These are phyloP conservation scores for Diuraphis noxia DNA, from an alignment of 1,140 invertebrate species.

Conservation along the genomic window DNA sequence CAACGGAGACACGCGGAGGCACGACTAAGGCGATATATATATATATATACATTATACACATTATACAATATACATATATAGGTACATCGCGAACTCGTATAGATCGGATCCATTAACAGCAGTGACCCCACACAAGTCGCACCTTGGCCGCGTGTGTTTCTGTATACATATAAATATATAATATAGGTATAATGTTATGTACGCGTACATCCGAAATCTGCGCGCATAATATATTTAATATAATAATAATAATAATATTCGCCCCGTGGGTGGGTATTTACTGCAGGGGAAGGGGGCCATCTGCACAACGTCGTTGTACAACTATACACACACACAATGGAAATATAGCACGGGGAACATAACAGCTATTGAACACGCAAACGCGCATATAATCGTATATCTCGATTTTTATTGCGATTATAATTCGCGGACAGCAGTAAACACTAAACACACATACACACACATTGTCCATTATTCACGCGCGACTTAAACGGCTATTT, in stretches of 20 bases:
- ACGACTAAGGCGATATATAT: neutral
- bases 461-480: constrained; percentile 28
- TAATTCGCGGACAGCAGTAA: constrained; percentile 48
- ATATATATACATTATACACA: too few species aligned
- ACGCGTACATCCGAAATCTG: neutral
- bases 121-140: neutral
- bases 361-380: constrained; percentile 33
- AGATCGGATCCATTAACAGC: neutral
- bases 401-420: constrained; percentile 47
- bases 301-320: constrained; percentile 1
- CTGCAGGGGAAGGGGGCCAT: neutral
- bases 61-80: too few species aligned
- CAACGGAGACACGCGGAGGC: neutral
- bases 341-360: neutral
- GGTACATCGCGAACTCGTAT: neutral
- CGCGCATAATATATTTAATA: neutral
- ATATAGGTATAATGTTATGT: neutral
- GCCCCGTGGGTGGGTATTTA: neutral
- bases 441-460: constrained; percentile 5
- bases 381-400: constrained; percentile 47
- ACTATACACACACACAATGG: constrained; percentile 9
- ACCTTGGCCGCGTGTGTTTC: neutral
- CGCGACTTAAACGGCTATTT: constrained; percentile 42
- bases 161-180: too few species aligned
- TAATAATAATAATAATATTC: constrained; percentile 27